These are phyloP conservation scores for Halcyon senegalensis DNA, from an alignment of 2,113 vertebrate species.

Conservation along the genomic window DNA sequence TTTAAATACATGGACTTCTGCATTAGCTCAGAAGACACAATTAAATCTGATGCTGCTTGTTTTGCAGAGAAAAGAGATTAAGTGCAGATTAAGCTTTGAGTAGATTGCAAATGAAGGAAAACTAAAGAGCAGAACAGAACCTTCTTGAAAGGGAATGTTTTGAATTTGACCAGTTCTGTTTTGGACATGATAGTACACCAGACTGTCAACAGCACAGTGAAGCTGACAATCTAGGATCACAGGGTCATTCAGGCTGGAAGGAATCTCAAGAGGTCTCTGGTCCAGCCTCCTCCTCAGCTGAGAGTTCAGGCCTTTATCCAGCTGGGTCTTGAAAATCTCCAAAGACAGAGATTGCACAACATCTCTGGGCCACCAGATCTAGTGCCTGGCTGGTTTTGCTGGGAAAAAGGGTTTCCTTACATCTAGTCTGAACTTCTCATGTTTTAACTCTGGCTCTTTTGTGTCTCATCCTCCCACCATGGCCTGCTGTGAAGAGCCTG, in stretches of 20 bases:
- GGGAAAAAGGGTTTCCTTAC: not conserved
- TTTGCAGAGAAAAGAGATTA: conserved; percentile 45
- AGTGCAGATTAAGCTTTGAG: not conserved
- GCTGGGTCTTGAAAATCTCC: not conserved
- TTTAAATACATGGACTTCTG: not conserved
- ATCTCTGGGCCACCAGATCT: not conserved
- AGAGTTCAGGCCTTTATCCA: not conserved
- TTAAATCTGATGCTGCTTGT: conserved; percentile 49
- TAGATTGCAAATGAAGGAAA: conserved; percentile 16
- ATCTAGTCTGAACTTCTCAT: not conserved
- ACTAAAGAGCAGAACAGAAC: not conserved
- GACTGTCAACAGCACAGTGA: not conserved
- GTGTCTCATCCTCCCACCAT: not conserved
- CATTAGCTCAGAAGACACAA: conserved; percentile 14
- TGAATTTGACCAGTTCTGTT: not conserved
- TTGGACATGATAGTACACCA: not conserved
- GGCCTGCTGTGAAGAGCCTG: not conserved
- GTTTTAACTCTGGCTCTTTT: not conserved
- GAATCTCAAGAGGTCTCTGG: not conserved
- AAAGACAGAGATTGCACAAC: not conserved
- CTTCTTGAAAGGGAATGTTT: conserved; percentile 1
- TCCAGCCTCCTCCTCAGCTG: not conserved
- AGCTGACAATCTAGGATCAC: not conserved
- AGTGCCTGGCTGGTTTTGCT: not conserved
- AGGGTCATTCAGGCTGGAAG: not conserved